A percentile compares a stretch with the other conserved stretches of the same genome.
Evolutionary conservation across 2,797 vertebrate genomes (phyloP).

Genomic region (Mormyrops boulengeri): DNA sequence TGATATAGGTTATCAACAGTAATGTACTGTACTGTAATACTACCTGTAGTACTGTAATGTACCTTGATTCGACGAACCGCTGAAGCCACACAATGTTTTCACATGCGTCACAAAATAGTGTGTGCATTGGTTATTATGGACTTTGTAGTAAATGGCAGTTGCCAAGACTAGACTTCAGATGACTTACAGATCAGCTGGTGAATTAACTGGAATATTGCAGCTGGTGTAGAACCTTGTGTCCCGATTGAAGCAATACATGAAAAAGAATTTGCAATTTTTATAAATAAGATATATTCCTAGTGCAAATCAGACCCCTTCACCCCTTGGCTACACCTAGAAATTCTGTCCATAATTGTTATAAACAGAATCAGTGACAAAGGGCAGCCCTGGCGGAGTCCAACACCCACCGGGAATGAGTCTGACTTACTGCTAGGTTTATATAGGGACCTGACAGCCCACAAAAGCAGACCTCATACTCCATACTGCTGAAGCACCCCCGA

Average conservation of each 20-base stretch:
- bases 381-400: neutral
- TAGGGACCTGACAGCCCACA: too few species aligned
- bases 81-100: neutral
- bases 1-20: too few species aligned
- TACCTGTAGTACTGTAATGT: neutral
- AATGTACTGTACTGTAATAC: too few species aligned
- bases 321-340: neutral
- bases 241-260: neutral
- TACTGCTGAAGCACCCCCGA: too few species aligned
- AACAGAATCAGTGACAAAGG: neutral
- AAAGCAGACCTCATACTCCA: too few species aligned
- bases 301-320: neutral
- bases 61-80: neutral
- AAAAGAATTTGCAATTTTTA: neutral
- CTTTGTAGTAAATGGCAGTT: neutral
- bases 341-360: neutral
- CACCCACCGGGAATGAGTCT: too few species aligned
- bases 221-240: neutral
- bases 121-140: neutral
- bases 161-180: neutral
- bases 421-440: too few species aligned
- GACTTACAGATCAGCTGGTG: neutral
- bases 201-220: neutral
- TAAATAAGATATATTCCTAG: neutral
- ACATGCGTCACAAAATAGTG: neutral